Evolutionary conservation across 2,888 invertebrate genomes (phyloP).

Genomic region (Lasioglossum lativentre): DNA sequence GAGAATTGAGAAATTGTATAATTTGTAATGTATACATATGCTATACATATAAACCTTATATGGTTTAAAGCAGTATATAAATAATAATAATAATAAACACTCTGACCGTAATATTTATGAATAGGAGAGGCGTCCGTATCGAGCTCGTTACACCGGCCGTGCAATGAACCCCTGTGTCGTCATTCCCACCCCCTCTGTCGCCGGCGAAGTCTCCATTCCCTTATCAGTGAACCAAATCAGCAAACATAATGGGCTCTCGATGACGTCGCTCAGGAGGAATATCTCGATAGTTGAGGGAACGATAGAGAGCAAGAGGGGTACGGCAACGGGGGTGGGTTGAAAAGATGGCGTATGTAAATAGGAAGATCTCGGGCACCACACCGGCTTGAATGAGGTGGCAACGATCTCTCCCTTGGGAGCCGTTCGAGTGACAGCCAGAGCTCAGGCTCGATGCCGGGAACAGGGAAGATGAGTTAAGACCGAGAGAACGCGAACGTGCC

Average conservation of each 20-base stretch:
- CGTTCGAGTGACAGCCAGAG: conserved; percentile 62
- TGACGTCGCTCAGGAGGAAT: conserved; percentile 42
- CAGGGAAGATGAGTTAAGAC: conserved; percentile 59
- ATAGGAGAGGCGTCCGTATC: conserved; percentile 12
- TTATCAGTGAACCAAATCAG: conserved; percentile 51
- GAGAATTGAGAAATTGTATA: too few species aligned
- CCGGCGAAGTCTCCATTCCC: conserved; percentile 19
- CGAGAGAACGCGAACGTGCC: conserved; percentile 16
- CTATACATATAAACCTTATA: too few species aligned
- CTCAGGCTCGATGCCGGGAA: conserved; percentile 44
- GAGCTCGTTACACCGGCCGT: conserved; percentile 27
- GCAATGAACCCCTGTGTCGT: conserved; percentile 15
- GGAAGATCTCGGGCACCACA: conserved; percentile 69
- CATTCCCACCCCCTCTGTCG: background rate
- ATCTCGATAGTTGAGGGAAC: conserved; percentile 37
- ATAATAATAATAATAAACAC: too few species aligned
- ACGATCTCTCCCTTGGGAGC: conserved; percentile 75
- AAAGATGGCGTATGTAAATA: conserved; percentile 76
- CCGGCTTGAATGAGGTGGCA: conserved; percentile 73
- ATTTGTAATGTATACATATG: too few species aligned
- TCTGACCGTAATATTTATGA: conserved; percentile 29
- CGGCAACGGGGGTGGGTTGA: conserved; percentile 19
- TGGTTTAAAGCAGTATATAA: too few species aligned
- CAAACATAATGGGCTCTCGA: conserved; percentile 56
- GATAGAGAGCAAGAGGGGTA: conserved; percentile 7